Evolutionary conservation across 2,888 invertebrate genomes (phyloP), one percentile per base, ranked within the genome.

Genomic region (Agriopis aurantiaria): DNA sequence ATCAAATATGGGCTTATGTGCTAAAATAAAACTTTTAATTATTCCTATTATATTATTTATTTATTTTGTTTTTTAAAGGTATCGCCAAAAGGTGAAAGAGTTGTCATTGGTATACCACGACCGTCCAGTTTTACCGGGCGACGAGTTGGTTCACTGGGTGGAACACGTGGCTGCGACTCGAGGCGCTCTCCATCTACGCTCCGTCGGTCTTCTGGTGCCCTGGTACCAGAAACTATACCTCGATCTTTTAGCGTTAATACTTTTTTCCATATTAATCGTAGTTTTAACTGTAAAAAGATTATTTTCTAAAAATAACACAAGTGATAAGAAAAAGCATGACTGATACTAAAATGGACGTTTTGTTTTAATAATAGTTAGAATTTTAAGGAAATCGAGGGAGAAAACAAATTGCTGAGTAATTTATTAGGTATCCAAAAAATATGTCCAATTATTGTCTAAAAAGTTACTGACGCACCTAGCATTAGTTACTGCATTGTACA

Each of bases 61-160:
- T n/a, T 48, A n/a, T 61, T 12, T 53, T 17, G 46, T 63, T 40
- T 63, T 40, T 75, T 81, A 33, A 77, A 91, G 91, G 48, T 91
- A 89, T 56, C 68, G 74, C 2, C 63, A 82, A 48, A 83, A 71
- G 43, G 85, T 77, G 0, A 84, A 85, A 58, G 85, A 87, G 11
- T 68, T 87, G 3, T 90, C 89, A 0, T 48, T 74, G 8, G 79
- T 88, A 1, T 88, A 86, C 73, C 88, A 89, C 74, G 82, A 89
- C 63, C 81, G 86, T 11, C 81, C 84, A 3, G 55, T 75, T 12
- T 67, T 80, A 0, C 87, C 90, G 0, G 84, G 81, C 3, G 75
- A 77, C 0, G 86, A 85, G 59, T 46, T 90, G 41, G 82, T 83
- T 4, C 84, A 86, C 73, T 91, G 90, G 89, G 84, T 88, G 3